Conservation (phyloP, 2,797 vertebrate species). For the Crocodylus rhombifer region DNA sequence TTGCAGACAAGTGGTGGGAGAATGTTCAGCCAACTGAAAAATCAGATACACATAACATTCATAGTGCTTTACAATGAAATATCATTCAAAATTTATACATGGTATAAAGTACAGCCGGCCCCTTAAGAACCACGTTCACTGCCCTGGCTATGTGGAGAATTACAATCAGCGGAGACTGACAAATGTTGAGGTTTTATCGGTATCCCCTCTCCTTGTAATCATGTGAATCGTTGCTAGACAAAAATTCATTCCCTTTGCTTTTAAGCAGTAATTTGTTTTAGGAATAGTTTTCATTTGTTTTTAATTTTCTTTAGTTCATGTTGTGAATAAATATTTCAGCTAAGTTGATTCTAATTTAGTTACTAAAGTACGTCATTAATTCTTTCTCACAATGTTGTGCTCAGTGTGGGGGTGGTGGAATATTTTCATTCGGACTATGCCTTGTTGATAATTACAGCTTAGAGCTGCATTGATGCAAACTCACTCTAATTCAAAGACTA, state of each 20-base stretch:
- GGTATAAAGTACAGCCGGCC: slow-evolving; percentile 12
- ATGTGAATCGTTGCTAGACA: slow-evolving; percentile 20
- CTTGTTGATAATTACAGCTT: slow-evolving; percentile 49
- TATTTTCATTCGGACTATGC: slow-evolving; percentile 55
- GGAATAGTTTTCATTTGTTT: slow-evolving; percentile 35
- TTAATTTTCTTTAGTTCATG: slow-evolving; percentile 55
- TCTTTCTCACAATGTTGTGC: slow-evolving; percentile 58
- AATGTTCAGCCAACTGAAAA: slow-evolving; percentile 8
- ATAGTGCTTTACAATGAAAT: slow-evolving; percentile 39
- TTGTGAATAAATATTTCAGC: slow-evolving; percentile 30
- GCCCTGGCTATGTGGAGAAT: slow-evolving; percentile 27
- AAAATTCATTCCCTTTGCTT: slow-evolving; percentile 6
- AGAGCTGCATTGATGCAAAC: slow-evolving; percentile 48
- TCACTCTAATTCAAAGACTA: slow-evolving; percentile 50
- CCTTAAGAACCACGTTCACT: slow-evolving; percentile 35
- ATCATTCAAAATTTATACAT: neutral
- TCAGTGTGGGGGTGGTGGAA: neutral
- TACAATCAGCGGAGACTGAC: slow-evolving; percentile 18
- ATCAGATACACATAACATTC: slow-evolving; percentile 26
- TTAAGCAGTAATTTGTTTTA: slow-evolving; percentile 11
- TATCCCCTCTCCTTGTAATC: slow-evolving; percentile 20
- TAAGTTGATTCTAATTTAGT: slow-evolving; percentile 22
- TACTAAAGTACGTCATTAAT: slow-evolving; percentile 50
- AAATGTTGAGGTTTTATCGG: slow-evolving; percentile 48
- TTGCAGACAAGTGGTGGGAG: slow-evolving; percentile 15